phyloP scores from a whole-genome alignment of 2,797 vertebrate genomes.

The Pseudochirops corinnae region DNA sequence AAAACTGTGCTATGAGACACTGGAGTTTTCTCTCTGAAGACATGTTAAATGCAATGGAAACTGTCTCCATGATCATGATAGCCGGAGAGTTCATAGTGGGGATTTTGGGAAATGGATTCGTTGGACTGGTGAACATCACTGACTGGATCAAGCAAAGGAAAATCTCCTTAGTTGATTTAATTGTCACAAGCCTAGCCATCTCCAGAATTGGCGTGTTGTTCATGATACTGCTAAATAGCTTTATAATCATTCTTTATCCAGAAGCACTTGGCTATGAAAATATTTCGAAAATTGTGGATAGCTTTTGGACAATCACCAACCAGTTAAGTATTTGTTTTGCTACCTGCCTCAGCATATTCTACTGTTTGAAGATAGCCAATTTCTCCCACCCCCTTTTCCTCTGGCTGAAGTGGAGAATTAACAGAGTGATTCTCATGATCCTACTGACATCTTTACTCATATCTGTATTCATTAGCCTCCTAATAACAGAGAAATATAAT shows the following conservation, averaged over 20 bases:
- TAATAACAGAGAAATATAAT: conserved; percentile 36
- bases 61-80: conserved; percentile 69
- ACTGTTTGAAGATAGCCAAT: conserved; percentile 72
- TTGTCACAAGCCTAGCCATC: conserved; percentile 77
- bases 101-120: conserved; percentile 79
- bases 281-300: conserved; percentile 62
- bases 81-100: conserved; percentile 71
- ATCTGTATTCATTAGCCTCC: conserved; percentile 54
- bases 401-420: conserved; percentile 74
- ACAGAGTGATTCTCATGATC: conserved; percentile 45
- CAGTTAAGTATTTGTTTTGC: conserved; percentile 72
- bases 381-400: conserved; percentile 73
- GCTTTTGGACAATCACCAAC: conserved; percentile 73
- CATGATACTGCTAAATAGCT: conserved; percentile 52
- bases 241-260: conserved; percentile 56
- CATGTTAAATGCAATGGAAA: conserved; percentile 21
- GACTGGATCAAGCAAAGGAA: conserved; percentile 80
- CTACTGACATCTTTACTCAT: conserved; percentile 36
- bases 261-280: background rate
- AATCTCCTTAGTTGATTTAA: conserved; percentile 68
- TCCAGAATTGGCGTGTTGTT: conserved; percentile 79
- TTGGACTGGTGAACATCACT: conserved; percentile 70
- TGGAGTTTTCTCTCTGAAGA: conserved; percentile 32
- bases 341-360: conserved; percentile 75
- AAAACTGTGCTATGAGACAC: background rate